Conservation (phyloP, 2,113 vertebrate species). For the Cheirogaleus medius region DNA sequence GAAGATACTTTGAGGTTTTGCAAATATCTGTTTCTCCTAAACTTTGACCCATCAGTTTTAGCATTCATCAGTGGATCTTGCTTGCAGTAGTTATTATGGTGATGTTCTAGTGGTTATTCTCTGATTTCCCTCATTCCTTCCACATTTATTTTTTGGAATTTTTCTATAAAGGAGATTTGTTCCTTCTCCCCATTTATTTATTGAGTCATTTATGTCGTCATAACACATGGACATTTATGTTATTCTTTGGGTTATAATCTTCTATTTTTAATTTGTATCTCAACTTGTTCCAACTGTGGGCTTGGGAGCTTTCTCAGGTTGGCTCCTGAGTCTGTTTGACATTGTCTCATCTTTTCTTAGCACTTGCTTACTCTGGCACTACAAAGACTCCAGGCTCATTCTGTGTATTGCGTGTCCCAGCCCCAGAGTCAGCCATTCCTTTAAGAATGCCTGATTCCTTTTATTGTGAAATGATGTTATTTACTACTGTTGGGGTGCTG, state of each 20-base stretch:
- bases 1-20: neutral
- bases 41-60: neutral
- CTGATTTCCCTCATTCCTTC: neutral
- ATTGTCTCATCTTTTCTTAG: neutral
- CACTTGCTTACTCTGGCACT: neutral
- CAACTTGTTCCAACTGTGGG: neutral
- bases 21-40: neutral
- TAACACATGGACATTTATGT: neutral
- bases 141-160: neutral
- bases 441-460: neutral
- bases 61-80: neutral
- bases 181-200: neutral
- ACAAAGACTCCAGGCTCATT: neutral
- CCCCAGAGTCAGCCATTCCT: neutral
- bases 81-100: neutral
- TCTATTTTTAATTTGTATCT: neutral
- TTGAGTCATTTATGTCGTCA: neutral
- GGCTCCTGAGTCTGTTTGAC: neutral
- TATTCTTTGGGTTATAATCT: neutral
- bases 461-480: neutral
- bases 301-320: no score
- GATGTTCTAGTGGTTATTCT: neutral
- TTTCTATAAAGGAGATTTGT: neutral
- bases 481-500: neutral
- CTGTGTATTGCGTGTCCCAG: neutral